These are phyloP conservation scores for Telenomus remus DNA, from an alignment of 1,140 invertebrate species.

Conservation along the genomic window DNA sequence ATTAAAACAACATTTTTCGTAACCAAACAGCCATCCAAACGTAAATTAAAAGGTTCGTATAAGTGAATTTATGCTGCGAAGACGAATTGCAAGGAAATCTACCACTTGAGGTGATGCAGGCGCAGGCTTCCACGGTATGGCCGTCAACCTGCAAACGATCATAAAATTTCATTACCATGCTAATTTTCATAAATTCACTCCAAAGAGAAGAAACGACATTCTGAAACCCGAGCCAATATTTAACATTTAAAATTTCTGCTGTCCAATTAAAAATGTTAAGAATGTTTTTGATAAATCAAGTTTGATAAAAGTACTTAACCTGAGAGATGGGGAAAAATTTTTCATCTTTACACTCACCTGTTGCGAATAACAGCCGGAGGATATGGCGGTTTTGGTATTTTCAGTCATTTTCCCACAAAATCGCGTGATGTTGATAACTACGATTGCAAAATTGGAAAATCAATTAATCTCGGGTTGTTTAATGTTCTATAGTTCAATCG, in stretches of 20 bases:
- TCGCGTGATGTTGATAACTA: constrained; percentile 45
- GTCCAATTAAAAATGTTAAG: not conserved
- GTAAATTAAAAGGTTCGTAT: not conserved
- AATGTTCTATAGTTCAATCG: not conserved
- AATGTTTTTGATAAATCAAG: too few species aligned
- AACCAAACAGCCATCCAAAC: not conserved
- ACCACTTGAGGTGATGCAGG: constrained; percentile 20
- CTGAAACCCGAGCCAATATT: not conserved
- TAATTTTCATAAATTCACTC: not conserved
- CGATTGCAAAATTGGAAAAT: constrained; percentile 1
- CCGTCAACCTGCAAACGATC: constrained; percentile 21
- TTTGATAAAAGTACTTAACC: not conserved
- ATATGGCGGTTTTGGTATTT: constrained; percentile 35
- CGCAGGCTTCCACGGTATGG: constrained; percentile 35
- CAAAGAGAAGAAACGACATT: not conserved
- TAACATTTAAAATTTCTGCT: too few species aligned
- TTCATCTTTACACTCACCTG: constrained; percentile 7
- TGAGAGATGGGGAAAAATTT: not conserved
- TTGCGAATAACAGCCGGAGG: constrained; percentile 41
- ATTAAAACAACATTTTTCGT: not conserved
- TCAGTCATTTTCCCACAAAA: constrained; percentile 55
- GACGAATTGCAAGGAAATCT: constrained; percentile 40
- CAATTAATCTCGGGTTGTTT: not conserved
- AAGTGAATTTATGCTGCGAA: not conserved
- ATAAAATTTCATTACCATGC: not conserved